phyloP scores from a whole-genome alignment of 2,888 invertebrate genomes.

The Lypha dubia region DNA sequence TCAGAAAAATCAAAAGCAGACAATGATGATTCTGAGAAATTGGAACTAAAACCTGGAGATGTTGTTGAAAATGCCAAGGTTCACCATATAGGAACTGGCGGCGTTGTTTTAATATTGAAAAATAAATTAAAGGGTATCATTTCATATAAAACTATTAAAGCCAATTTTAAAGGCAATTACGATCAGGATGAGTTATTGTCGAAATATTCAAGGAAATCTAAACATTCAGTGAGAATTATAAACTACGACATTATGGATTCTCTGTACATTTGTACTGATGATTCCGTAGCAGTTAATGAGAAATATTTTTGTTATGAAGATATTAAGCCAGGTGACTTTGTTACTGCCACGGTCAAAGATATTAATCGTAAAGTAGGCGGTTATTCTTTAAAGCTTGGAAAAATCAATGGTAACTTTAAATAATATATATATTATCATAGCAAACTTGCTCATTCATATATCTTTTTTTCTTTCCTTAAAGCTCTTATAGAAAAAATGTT shows the following conservation, averaged over 20 bases:
- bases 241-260: slow-evolving; percentile 87
- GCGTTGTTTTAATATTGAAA: slow-evolving; percentile 81
- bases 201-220: slow-evolving; percentile 81
- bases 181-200: slow-evolving; percentile 81
- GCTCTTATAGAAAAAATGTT: slow-evolving; percentile 86
- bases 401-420: slow-evolving; percentile 83
- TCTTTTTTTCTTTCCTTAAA: slow-evolving; percentile 74
- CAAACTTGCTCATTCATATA: neutral
- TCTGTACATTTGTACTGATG: slow-evolving; percentile 88
- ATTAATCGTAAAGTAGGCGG: slow-evolving; percentile 84
- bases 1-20: slow-evolving; percentile 13
- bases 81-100: slow-evolving; percentile 82
- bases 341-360: slow-evolving; percentile 84
- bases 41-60: slow-evolving; percentile 84
- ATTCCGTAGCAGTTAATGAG: slow-evolving; percentile 85
- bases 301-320: slow-evolving; percentile 85
- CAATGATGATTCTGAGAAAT: slow-evolving; percentile 72
- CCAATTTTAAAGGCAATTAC: slow-evolving; percentile 80
- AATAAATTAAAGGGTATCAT: slow-evolving; percentile 80
- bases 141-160: slow-evolving; percentile 79
- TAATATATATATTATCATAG: slow-evolving; percentile 1
- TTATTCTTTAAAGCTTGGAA: slow-evolving; percentile 84
- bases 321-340: slow-evolving; percentile 85
- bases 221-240: slow-evolving; percentile 86
- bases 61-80: slow-evolving; percentile 86